phyloP scores from a whole-genome alignment of 2,113 vertebrate species.

The Anarhynchus alexandrinus region DNA sequence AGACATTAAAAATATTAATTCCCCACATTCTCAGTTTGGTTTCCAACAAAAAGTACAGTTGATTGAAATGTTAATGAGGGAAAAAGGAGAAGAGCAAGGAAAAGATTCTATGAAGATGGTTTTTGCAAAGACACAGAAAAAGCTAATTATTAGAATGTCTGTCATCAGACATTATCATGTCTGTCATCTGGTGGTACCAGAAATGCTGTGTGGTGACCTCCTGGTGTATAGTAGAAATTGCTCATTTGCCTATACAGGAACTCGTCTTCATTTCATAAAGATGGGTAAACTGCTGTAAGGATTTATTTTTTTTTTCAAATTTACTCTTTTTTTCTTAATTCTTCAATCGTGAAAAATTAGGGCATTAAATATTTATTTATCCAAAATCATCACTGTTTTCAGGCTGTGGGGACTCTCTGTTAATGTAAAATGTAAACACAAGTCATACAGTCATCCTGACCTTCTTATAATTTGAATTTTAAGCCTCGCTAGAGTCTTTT shows the following conservation, averaged over 20 bases:
- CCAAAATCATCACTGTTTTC: background rate
- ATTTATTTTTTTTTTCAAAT: background rate
- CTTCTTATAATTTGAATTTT: background rate
- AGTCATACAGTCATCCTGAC: background rate
- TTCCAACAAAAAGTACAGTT: conserved; percentile 2
- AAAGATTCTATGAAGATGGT: background rate
- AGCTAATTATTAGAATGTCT: conserved; percentile 23
- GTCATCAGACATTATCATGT: background rate
- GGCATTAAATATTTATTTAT: background rate
- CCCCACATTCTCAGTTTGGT: background rate
- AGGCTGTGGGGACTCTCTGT: background rate
- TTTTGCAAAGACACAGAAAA: background rate
- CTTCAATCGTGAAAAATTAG: background rate
- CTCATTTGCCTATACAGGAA: background rate
- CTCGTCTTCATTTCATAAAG: background rate
- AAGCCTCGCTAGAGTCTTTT: background rate
- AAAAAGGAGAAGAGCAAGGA: background rate
- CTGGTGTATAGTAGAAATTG: background rate
- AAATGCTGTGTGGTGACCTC: conserved; percentile 15
- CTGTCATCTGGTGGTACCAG: conserved; percentile 7
- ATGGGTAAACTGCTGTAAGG: background rate
- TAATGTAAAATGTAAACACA: background rate
- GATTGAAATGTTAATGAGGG: conserved; percentile 46
- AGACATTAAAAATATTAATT: conserved; percentile 15
- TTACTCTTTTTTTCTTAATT: background rate